phyloP scores from a whole-genome alignment of 2,888 invertebrate genomes.

The Caenorhabditis virilis region DNA sequence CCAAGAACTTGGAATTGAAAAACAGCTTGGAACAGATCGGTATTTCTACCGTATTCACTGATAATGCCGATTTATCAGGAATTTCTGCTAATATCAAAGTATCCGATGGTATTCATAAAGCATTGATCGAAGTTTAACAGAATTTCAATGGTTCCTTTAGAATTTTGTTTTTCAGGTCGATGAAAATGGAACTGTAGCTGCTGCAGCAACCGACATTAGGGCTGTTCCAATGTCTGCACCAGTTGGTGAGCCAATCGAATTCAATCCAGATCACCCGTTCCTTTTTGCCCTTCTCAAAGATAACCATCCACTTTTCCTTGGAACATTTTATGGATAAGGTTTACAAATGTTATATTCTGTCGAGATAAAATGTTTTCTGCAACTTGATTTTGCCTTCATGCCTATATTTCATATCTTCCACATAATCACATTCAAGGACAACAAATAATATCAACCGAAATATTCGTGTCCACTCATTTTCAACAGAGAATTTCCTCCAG shows the following conservation, averaged over 20 bases:
- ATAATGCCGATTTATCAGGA: slow-evolving; percentile 22
- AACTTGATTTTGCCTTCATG: no score
- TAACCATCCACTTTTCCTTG: slow-evolving; percentile 33
- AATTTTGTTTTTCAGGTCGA: no score
- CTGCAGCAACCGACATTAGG: slow-evolving; percentile 48
- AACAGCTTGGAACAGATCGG: slow-evolving; percentile 9
- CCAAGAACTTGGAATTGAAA: slow-evolving; percentile 21
- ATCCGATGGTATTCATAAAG: slow-evolving; percentile 56
- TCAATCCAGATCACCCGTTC: slow-evolving; percentile 54
- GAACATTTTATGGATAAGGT: slow-evolving; percentile 17
- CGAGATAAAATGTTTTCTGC: no score
- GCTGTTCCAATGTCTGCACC: slow-evolving; percentile 9
- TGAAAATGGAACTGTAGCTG: slow-evolving; percentile 53
- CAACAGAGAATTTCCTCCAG: no score
- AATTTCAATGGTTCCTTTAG: no score
- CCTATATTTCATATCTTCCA: no score
- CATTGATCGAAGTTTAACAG: slow-evolving; percentile 58
- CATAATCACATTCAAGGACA: no score
- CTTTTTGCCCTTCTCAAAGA: slow-evolving; percentile 36
- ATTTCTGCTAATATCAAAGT: slow-evolving; percentile 39
- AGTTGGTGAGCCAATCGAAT: slow-evolving; percentile 17
- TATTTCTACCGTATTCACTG: slow-evolving; percentile 22
- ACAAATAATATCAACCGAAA: no score
- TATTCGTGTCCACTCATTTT: no score
- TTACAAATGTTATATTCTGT: no score